Percentiles rank a stretch among this genome's conserved stretches.
Evolutionary conservation across 2,797 vertebrate genomes (phyloP).

Genomic region (Taeniopygia guttata): DNA sequence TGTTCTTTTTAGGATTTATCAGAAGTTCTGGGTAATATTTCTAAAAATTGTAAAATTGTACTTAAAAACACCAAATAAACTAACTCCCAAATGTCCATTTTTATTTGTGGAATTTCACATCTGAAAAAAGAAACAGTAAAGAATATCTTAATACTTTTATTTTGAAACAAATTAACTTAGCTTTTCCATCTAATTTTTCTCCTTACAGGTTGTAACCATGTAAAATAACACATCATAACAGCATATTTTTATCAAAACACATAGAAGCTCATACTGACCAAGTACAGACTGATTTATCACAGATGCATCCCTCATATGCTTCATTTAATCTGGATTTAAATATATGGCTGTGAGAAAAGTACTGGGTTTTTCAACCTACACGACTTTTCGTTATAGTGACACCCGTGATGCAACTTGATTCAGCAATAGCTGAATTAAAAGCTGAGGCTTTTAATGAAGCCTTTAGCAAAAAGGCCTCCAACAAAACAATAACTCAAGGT

Average conservation of each 20-base stretch:
- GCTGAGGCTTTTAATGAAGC: neutral
- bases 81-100: neutral
- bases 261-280: neutral
- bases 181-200: neutral
- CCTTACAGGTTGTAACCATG: neutral
- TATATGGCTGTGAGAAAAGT: neutral
- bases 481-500: neutral
- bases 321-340: neutral
- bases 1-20: neutral
- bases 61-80: neutral
- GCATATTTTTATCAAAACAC: neutral
- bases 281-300: neutral
- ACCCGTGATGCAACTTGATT: neutral
- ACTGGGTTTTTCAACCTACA: neutral
- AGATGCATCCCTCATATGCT: neutral
- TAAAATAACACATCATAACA: neutral
- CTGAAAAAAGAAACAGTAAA: neutral
- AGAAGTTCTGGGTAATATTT: neutral
- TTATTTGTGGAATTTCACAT: neutral
- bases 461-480: neutral
- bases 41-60: neutral
- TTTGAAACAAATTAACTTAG: neutral
- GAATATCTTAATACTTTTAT: neutral
- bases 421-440: neutral
- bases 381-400: neutral